Conservation (phyloP, 2,797 vertebrate species). For the Channa striata region DNA sequence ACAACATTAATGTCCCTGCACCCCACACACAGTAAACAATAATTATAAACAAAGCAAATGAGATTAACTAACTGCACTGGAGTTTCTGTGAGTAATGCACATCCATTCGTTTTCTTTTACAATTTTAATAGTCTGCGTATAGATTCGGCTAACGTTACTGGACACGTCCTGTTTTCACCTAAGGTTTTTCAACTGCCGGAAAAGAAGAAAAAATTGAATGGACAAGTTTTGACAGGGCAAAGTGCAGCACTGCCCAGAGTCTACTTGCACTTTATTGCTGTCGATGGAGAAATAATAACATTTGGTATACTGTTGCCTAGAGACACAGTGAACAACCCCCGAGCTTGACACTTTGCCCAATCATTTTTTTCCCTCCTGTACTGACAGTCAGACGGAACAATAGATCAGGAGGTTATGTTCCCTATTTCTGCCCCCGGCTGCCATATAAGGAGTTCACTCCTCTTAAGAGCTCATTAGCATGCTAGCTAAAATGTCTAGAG, state of each 20-base stretch:
- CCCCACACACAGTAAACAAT: neutral
- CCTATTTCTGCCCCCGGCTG: neutral
- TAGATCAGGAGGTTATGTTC: slow-evolving; percentile 33
- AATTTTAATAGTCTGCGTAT: neutral
- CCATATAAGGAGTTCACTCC: neutral
- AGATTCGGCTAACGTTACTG: neutral
- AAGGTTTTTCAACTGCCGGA: slow-evolving; percentile 10
- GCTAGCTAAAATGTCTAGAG: neutral
- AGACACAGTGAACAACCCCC: slow-evolving; percentile 44
- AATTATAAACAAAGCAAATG: slow-evolving; percentile 18
- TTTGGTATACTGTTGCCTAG: slow-evolving; percentile 52
- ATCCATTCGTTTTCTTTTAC: neutral
- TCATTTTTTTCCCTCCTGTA: slow-evolving; percentile 17
- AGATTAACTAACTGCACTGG: neutral
- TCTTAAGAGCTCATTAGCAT: slow-evolving; percentile 19
- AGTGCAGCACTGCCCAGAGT: slow-evolving; percentile 39
- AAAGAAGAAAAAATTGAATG: slow-evolving; percentile 24
- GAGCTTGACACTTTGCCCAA: slow-evolving; percentile 37
- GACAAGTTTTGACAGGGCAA: slow-evolving; percentile 46
- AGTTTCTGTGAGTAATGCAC: slow-evolving; percentile 9
- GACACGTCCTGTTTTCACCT: neutral
- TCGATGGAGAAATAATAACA: slow-evolving; percentile 61
- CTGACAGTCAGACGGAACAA: slow-evolving; percentile 40
- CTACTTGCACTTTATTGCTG: slow-evolving; percentile 52
- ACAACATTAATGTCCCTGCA: neutral